A percentile compares a stretch with the other conserved stretches of the same genome.
phyloP scores from a whole-genome alignment of 2,888 invertebrate genomes.

The Temnothorax unifasciatus region DNA sequence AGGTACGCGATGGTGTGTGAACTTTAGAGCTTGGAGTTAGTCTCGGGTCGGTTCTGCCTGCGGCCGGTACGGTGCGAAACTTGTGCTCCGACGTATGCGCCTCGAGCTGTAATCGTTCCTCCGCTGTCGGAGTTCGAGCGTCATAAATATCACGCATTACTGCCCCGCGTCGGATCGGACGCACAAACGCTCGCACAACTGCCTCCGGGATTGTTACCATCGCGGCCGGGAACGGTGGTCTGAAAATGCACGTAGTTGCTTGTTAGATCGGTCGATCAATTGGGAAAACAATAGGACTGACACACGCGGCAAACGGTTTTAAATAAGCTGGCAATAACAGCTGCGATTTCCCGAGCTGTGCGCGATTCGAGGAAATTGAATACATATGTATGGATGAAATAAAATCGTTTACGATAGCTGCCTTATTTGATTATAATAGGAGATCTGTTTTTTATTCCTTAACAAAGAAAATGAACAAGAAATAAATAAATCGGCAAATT shows the following conservation, averaged over 20 bases:
- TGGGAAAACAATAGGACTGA: conserved; percentile 33
- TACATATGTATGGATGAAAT: not conserved
- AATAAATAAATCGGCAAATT: not conserved
- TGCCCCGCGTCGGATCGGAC: not conserved
- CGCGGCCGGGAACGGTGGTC: not conserved
- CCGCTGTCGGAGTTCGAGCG: conserved; percentile 9
- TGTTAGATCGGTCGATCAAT: conserved; percentile 36
- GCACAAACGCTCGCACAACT: conserved; percentile 36
- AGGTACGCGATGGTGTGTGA: not conserved
- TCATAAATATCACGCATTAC: conserved; percentile 40
- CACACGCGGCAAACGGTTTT: conserved; percentile 21
- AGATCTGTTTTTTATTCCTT: not conserved
- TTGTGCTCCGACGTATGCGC: conserved; percentile 1
- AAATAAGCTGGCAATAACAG: conserved; percentile 15
- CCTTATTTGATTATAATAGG: not conserved
- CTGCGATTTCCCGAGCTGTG: not conserved
- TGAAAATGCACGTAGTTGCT: conserved; percentile 23
- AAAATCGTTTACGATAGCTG: not conserved
- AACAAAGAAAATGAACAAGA: not conserved
- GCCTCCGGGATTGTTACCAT: conserved; percentile 35
- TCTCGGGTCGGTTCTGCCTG: not conserved
- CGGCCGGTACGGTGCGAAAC: not conserved
- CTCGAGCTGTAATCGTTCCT: conserved; percentile 23
- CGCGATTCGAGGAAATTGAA: not conserved
- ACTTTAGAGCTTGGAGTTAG: conserved; percentile 9